Percentiles rank a stretch among this genome's conserved stretches.
These are phyloP conservation scores for Akabosia matsudoensis DNA, from an alignment of 1,140 invertebrate genomes.

Conservation along the genomic window DNA sequence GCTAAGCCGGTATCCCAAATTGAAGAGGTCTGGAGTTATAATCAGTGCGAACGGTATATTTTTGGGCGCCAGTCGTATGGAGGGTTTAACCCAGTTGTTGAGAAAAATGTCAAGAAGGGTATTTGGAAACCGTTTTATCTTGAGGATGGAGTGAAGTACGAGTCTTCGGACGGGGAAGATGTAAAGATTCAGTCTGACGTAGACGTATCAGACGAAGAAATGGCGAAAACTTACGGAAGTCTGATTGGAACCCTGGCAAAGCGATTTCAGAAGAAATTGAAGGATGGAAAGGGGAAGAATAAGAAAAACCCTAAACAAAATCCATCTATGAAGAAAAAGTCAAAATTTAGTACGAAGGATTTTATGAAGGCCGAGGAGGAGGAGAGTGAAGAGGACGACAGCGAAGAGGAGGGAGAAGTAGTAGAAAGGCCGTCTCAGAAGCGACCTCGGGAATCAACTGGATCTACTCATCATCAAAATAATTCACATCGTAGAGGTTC, in stretches of 20 bases:
- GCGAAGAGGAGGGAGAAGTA: not conserved
- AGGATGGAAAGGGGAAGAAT: constrained; percentile 16
- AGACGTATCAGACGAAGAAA: constrained; percentile 68
- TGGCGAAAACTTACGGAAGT: constrained; percentile 58
- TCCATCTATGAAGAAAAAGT: not conserved
- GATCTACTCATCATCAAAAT: not conserved
- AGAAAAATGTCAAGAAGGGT: constrained; percentile 54
- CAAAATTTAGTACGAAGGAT: not conserved
- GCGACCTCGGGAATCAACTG: not conserved
- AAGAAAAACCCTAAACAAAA: not conserved
- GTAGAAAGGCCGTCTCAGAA: not conserved
- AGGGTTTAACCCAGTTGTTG: constrained; percentile 85
- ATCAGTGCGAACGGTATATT: constrained; percentile 68
- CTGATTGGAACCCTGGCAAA: constrained; percentile 53
- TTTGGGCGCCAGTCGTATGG: constrained; percentile 79
- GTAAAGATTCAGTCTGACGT: constrained; percentile 34
- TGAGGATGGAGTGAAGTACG: constrained; percentile 58
- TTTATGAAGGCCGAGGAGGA: not conserved
- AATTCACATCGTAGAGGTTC: not conserved
- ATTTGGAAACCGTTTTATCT: constrained; percentile 31
- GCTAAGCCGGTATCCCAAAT: constrained; percentile 66
- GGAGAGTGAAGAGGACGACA: not conserved
- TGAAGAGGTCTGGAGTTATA: constrained; percentile 65
- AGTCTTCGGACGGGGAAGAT: constrained; percentile 55
- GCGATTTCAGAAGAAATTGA: constrained; percentile 49